Percentiles rank a stretch among this genome's conserved stretches.
Evolutionary conservation across 2,797 vertebrate genomes (phyloP).

Genomic region (Pagetopsis macropterus): DNA sequence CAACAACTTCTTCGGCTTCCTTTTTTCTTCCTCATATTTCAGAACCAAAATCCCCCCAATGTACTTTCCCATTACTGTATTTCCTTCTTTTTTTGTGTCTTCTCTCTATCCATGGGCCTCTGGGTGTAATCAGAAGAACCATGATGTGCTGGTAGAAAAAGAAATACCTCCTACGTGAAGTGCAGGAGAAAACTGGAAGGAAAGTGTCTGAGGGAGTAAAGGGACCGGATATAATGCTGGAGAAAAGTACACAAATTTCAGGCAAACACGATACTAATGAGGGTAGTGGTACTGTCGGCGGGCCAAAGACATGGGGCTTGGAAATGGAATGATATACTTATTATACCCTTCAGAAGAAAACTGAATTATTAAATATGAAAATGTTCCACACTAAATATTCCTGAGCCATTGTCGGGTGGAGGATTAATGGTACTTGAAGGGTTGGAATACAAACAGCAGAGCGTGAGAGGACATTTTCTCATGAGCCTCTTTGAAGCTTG

Average conservation of each 20-base stretch:
- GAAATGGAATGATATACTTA: constrained; percentile 37
- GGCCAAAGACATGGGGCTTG: constrained; percentile 32
- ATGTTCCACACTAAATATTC: constrained; percentile 43
- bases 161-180: constrained; percentile 42
- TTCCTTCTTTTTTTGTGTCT: constrained; percentile 20
- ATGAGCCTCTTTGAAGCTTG: constrained; percentile 19
- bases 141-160: constrained; percentile 43
- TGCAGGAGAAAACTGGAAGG: constrained; percentile 16
- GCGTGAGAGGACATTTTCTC: constrained; percentile 22
- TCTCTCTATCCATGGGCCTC: constrained; percentile 36
- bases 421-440: constrained; percentile 56
- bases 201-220: constrained; percentile 26
- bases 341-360: constrained; percentile 52
- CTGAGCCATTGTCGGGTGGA: constrained; percentile 31
- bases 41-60: constrained; percentile 30
- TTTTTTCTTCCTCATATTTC: constrained; percentile 35
- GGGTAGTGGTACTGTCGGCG: constrained; percentile 14
- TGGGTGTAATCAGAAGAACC: constrained; percentile 59
- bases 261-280: constrained; percentile 46
- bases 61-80: constrained; percentile 45
- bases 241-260: constrained; percentile 40
- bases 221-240: constrained; percentile 24
- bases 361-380: constrained; percentile 59
- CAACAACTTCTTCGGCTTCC: constrained; percentile 22
- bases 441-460: constrained; percentile 33